phyloP scores from a whole-genome alignment of 2,888 invertebrate species.

The Sphecodes monilicornis region DNA sequence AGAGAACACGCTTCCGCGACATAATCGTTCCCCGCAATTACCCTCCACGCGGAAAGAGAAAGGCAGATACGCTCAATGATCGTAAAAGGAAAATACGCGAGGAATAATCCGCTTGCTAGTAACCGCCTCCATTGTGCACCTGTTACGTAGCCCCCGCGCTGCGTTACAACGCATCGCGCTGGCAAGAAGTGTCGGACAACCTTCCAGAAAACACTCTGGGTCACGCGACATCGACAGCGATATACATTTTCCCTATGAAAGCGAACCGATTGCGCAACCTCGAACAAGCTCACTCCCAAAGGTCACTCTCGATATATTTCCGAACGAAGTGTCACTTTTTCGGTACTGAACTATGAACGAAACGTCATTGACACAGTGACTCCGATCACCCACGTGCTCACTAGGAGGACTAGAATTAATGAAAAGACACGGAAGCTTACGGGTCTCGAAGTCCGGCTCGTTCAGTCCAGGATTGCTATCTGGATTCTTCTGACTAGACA shows the following conservation, averaged over 20 bases:
- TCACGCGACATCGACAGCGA: no score
- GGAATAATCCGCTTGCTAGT: constrained; percentile 31
- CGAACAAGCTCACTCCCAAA: background rate
- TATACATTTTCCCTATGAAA: background rate
- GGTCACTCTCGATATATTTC: no score
- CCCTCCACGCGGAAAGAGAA: constrained; percentile 60
- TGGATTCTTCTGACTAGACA: constrained; percentile 41
- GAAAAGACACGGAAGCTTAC: constrained; percentile 73
- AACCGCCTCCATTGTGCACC: constrained; percentile 24
- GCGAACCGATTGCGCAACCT: constrained; percentile 33
- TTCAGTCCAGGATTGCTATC: constrained; percentile 61
- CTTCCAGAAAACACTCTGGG: background rate
- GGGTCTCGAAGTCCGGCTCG: constrained; percentile 81
- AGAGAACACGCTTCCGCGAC: constrained; percentile 58
- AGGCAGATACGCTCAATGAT: constrained; percentile 66
- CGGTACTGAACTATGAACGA: no score
- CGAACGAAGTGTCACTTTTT: no score
- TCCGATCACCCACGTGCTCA: constrained; percentile 3
- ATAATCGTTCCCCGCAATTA: constrained; percentile 54
- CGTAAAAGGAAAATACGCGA: constrained; percentile 50
- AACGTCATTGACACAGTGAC: background rate
- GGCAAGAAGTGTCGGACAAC: background rate
- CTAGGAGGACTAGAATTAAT: background rate
- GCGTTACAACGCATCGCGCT: background rate
- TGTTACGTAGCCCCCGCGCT: constrained; percentile 19